These are phyloP conservation scores for Paramormyrops kingsleyae DNA, from an alignment of 2,113 vertebrate genomes.

Conservation along the genomic window DNA sequence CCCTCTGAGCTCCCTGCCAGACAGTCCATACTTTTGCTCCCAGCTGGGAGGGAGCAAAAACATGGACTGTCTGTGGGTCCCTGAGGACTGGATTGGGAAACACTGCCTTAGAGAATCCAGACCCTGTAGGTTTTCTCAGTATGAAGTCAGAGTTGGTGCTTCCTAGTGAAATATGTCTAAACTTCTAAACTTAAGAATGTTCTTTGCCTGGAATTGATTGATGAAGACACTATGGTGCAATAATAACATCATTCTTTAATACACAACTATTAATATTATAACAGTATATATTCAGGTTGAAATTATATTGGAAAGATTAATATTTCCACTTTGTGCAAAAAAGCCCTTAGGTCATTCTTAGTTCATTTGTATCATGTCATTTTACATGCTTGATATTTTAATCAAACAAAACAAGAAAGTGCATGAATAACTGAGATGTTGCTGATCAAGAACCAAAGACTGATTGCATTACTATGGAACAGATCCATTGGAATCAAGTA, in stretches of 20 bases:
- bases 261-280: background rate
- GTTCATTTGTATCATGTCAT: background rate
- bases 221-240: background rate
- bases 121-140: background rate
- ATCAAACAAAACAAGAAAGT: background rate
- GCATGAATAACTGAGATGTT: background rate
- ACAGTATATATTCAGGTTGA: background rate
- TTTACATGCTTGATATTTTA: background rate
- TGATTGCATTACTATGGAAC: background rate
- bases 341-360: background rate
- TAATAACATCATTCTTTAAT: background rate
- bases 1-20: background rate
- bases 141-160: background rate
- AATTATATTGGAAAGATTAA: background rate
- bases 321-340: background rate
- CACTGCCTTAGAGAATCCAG: background rate
- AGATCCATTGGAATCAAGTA: slow-evolving; percentile 4
- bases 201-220: background rate
- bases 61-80: background rate
- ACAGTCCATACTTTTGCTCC: background rate
- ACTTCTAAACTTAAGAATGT: background rate
- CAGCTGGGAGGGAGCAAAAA: background rate
- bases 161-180: background rate
- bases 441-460: background rate
- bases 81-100: background rate